Percentiles rank a stretch among this genome's conserved stretches.
These are phyloP conservation scores for Gasterosteus nipponicus DNA, from an alignment of 2,113 vertebrate species.

Conservation along the genomic window DNA sequence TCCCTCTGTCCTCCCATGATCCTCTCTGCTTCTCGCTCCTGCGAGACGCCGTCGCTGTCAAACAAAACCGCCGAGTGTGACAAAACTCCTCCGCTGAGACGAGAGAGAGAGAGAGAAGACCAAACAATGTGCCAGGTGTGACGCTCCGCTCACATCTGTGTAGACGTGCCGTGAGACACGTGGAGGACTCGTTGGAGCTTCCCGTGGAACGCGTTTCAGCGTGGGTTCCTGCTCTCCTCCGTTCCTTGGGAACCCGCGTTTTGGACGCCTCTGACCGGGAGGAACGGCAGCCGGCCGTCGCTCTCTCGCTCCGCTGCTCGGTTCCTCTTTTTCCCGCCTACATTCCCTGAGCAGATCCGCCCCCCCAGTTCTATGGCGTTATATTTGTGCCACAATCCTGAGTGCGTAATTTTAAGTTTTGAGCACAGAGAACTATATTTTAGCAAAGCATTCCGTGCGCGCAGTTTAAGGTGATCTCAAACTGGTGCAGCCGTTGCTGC, in stretches of 20 bases:
- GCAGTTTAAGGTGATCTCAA: too few relatives aligned
- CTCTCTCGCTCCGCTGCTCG: conserved; percentile 56
- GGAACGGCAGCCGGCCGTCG: conserved; percentile 32
- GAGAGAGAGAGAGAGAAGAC: conserved; percentile 1
- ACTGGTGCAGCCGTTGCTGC: too few relatives aligned
- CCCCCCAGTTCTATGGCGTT: too few relatives aligned
- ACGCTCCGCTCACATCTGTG: conserved; percentile 59
- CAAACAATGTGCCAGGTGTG: conserved; percentile 26
- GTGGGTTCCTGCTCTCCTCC: conserved; percentile 32
- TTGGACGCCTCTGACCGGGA: conserved; percentile 17
- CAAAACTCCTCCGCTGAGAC: conserved; percentile 44
- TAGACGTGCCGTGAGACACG: conserved; percentile 35
- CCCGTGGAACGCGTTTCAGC: conserved; percentile 33
- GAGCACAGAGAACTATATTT: too few relatives aligned
- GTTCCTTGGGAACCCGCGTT: conserved; percentile 40
- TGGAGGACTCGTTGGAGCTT: conserved; percentile 35
- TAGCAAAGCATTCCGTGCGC: too few relatives aligned
- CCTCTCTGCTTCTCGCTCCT: conserved; percentile 2
- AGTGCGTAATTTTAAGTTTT: too few relatives aligned
- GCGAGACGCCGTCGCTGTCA: conserved; percentile 20
- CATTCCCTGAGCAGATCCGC: conserved; percentile 37
- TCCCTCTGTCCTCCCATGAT: not conserved
- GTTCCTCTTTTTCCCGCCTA: conserved; percentile 61
- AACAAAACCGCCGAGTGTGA: conserved; percentile 51
- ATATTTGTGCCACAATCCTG: too few relatives aligned